Evolutionary conservation across 2,113 vertebrate genomes (phyloP), one percentile per base, ranked within the genome.

Genomic region (Clarias batrachus): DNA sequence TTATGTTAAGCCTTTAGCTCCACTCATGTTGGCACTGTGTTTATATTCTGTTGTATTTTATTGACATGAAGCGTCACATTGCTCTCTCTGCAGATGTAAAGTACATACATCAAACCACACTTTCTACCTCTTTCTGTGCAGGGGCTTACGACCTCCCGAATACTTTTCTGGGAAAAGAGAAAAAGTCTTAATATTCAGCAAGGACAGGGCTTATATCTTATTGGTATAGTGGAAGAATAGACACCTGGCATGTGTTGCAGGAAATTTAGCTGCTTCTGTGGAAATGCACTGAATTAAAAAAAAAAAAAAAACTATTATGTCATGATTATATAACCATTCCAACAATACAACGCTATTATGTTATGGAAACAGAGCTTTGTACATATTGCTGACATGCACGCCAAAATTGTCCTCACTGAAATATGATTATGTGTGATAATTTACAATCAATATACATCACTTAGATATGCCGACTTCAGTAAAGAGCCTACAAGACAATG

Each of bases 41-140:
- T 83, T 27, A 27, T 17, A 56, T 59, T 48, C 41, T 68, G 13
- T 63, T 10, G 56, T n/a, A 4, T 25, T 79, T 60, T 54, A 56
- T 41, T 86, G 3, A 62, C 56, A 88, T 73, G 76, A 62, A 65
- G 66, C 84, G 33, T 73, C 25, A 70, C 62, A 74, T 66, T 57
- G 60, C 33, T 52, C 52, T 89, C 41, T 84, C 70, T 87, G 30
- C 65, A 85, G 37, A 78, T 66, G 56, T 85, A 48, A 48, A 48
- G 48, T 48, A 48, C 48, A 48, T 48, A 85, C 19, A 25, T 87
- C 62, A 83, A 87, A 89, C 91, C 92, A 92, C 93, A 94, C 92
- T 66, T 60, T 93, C 94, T 95, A 95, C 94, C 94, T 95, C 94
- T 91, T 80, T 83, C 77, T 92, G 90, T 91, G 91, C 93, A 92